phyloP scores from a whole-genome alignment of 1,140 invertebrate species.

The Drosophila lacteicornis region DNA sequence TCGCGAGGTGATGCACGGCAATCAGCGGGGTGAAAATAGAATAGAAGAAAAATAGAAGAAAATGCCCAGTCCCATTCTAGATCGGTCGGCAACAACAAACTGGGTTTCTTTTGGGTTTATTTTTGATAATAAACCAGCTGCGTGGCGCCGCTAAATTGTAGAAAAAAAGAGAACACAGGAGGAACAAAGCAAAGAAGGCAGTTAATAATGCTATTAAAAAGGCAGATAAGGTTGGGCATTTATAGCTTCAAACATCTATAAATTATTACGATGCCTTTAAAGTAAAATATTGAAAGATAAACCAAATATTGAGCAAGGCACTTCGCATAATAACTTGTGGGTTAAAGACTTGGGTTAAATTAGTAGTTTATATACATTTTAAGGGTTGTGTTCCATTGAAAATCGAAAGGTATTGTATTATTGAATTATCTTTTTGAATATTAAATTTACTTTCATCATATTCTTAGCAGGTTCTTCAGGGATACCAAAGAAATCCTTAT shows the following conservation, averaged over 20 bases:
- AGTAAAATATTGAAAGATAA: neutral
- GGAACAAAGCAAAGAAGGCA: slow-evolving; percentile 6
- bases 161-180: neutral
- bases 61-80: slow-evolving; percentile 8
- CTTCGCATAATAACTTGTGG: neutral
- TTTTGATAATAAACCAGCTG: slow-evolving; percentile 12
- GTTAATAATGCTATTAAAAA: slow-evolving; percentile 11
- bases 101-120: neutral
- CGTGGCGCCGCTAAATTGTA: slow-evolving; percentile 1
- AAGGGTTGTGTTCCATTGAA: neutral
- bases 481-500: no score
- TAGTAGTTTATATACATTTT: neutral
- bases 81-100: slow-evolving; percentile 33
- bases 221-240: neutral
- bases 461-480: no score
- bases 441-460: no score
- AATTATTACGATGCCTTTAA: neutral
- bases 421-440: neutral
- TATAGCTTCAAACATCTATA: slow-evolving; percentile 5
- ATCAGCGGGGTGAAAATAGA: slow-evolving; percentile 7
- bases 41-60: slow-evolving; percentile 19
- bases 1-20: slow-evolving; percentile 28
- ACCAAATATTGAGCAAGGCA: neutral
- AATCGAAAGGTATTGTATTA: no score
- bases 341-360: neutral